phyloP scores from a whole-genome alignment of 1,140 invertebrate genomes.

The Drosophila mojavensis region DNA sequence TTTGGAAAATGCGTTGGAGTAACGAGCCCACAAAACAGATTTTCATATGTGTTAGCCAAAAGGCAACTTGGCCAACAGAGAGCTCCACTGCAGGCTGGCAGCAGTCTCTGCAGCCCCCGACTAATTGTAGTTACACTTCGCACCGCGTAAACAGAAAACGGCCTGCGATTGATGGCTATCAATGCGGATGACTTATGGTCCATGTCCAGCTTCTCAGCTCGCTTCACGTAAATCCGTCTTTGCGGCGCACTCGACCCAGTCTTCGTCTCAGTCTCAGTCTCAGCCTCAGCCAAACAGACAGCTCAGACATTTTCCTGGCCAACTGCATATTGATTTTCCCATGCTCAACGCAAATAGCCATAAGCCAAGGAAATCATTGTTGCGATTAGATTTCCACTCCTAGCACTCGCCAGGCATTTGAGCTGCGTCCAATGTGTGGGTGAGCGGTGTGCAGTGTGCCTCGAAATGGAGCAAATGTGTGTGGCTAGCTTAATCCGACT shows the following conservation, averaged over 20 bases:
- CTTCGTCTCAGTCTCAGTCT: too few relatives aligned
- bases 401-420: conserved; percentile 21
- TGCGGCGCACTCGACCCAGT: conserved; percentile 36
- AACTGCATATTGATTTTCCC: conserved; percentile 76
- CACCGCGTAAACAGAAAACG: conserved; percentile 62
- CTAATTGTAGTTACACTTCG: conserved; percentile 79
- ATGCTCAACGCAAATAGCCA: conserved; percentile 63
- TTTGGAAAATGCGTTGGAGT: conserved; percentile 80
- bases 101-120: conserved; percentile 53
- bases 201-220: conserved; percentile 18
- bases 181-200: conserved; percentile 79
- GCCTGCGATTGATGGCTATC: conserved; percentile 80
- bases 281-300: neutral
- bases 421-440: conserved; percentile 32
- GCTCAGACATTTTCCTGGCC: conserved; percentile 17
- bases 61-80: conserved; percentile 28
- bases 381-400: conserved; percentile 31
- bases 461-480: conserved; percentile 22
- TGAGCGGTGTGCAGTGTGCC: conserved; percentile 24
- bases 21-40: conserved; percentile 59
- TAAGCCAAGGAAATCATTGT: conserved; percentile 39
- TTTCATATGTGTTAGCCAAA: conserved; percentile 62
- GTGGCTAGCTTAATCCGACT: conserved; percentile 28
- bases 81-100: conserved; percentile 1
- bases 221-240: conserved; percentile 68